Evolutionary conservation across 2,888 invertebrate species (phyloP), one percentile per base, ranked within the genome.

Genomic region (Andrena hattorfiana): DNA sequence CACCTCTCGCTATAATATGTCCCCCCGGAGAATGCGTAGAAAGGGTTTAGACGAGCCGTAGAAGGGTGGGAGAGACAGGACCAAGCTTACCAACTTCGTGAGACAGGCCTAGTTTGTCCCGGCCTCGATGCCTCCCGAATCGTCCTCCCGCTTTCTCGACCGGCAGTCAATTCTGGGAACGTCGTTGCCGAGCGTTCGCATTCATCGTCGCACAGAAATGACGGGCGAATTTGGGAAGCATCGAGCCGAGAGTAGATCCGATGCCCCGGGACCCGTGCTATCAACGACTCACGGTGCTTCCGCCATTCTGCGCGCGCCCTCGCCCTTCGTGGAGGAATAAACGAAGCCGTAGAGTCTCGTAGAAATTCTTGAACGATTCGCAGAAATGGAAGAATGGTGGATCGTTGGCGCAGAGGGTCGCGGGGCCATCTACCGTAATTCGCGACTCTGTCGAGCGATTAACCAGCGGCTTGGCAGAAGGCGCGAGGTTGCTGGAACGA

Each of bases 41-140:
- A 60, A 35, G 72, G 51, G 30, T 72, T 51, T 77, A 84, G 73
- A 68, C 54, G 56, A 75, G 48, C 32, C 73, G n/a, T 70, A 56
- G 85, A 77, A 81, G 78, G 81, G 85, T 86, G 84, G 87, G 87
- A 90, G 89, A 91, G 89, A 92, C 91, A 92, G 92, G 91, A 93
- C 93, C 93, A 93, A 93, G 93, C 86, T 93, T 92, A 91, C 92
- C 92, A 92, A 91, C 77, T 80, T 80, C 82, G 73, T 82, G 74
- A 84, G 82, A 88, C 81, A 81, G 74, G 77, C 80, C 78, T 87
- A 88, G 59, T 78, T 42, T 48, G 73, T 54, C 54, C 73, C 42
- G 77, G 78, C 64, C 73, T 5, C 73, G 69, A n/a, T 83, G 77
- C 60, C 82, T 83, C 83, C 83, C 77, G 62, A 83, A 74, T 73